Evolutionary conservation across 2,113 vertebrate species (phyloP).

Genomic region (Aptenodytes forsteri): DNA sequence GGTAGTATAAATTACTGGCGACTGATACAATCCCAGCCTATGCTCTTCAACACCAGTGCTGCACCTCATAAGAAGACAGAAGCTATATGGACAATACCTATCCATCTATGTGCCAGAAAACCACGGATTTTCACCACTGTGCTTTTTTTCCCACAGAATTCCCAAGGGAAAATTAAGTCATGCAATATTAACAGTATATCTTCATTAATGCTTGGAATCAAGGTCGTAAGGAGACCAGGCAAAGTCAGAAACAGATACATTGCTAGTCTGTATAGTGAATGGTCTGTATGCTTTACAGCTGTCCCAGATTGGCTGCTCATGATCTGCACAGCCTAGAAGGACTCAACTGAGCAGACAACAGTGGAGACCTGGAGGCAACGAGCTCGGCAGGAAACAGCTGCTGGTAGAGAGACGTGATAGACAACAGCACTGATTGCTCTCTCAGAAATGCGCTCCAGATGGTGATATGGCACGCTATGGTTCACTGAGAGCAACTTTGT

Average conservation of each 20-base stretch:
- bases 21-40: background rate
- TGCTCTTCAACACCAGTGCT: background rate
- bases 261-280: background rate
- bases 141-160: background rate
- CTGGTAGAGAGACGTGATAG: background rate
- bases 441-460: background rate
- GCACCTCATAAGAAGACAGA: background rate
- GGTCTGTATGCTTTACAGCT: background rate
- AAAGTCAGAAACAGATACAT: background rate
- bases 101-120: background rate
- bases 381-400: background rate
- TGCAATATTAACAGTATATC: background rate
- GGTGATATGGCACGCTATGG: background rate
- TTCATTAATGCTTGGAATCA: background rate
- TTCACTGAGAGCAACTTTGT: background rate
- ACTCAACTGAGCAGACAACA: background rate
- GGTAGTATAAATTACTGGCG: background rate
- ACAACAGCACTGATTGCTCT: background rate
- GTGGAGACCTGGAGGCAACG: rapidly evolving
- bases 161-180: background rate
- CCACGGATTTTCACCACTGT: background rate
- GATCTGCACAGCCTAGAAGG: background rate
- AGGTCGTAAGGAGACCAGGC: background rate
- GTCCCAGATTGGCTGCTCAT: background rate
- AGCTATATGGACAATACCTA: background rate